phyloP scores from a whole-genome alignment of 2,888 invertebrate species.

The Pammene aurita region DNA sequence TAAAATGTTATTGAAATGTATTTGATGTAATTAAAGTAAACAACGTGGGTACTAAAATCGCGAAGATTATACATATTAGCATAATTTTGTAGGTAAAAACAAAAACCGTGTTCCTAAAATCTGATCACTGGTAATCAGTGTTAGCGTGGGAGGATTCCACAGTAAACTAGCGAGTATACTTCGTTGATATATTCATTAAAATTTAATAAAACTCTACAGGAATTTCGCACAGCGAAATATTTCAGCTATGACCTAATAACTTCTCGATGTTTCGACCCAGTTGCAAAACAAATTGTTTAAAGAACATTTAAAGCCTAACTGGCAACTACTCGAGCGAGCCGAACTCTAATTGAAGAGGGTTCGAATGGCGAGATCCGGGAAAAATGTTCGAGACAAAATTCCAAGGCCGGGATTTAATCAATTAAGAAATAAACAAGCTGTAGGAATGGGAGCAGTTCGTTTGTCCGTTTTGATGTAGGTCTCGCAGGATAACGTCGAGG shows the following conservation, averaged over 20 bases:
- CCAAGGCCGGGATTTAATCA: conserved; percentile 41
- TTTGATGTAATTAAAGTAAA: too few species aligned
- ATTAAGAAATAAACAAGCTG: conserved; percentile 42
- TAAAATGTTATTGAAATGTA: too few species aligned
- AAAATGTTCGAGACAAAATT: conserved; percentile 41
- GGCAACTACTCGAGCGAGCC: conserved; percentile 28
- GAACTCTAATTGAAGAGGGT: conserved; percentile 40
- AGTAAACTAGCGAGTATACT: too few species aligned
- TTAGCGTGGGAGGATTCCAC: too few species aligned
- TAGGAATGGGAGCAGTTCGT: conserved; percentile 6
- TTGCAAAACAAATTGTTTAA: conserved; percentile 27
- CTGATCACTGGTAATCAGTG: too few species aligned
- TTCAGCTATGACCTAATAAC: background rate
- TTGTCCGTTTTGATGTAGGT: conserved; percentile 15
- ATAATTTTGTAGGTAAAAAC: too few species aligned
- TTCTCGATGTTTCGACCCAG: conserved; percentile 4
- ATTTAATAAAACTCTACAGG: too few species aligned
- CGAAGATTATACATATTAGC: too few species aligned
- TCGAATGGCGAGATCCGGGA: conserved; percentile 31
- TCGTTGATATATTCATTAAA: too few species aligned
- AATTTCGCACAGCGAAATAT: background rate
- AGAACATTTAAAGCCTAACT: conserved; percentile 23
- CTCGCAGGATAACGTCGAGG: background rate
- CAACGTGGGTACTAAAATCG: too few species aligned
- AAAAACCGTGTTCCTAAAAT: too few species aligned